phyloP scores from a whole-genome alignment of 2,113 vertebrate genomes.

The Tachysurus vachellii region DNA sequence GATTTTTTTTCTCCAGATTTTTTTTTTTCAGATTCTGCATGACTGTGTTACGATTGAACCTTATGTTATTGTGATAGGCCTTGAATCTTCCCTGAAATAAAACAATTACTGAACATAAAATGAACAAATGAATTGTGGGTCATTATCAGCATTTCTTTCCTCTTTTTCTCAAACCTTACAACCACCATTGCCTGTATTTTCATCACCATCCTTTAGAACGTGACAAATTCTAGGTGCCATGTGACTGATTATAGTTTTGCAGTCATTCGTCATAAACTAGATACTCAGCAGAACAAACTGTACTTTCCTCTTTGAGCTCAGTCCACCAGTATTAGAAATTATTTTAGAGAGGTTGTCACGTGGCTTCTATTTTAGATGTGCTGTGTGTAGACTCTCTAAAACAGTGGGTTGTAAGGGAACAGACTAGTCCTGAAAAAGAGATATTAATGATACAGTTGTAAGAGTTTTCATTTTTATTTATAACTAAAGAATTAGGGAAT shows the following conservation, averaged over 20 bases:
- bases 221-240: conserved; percentile 90
- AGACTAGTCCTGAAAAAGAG: neutral
- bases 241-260: conserved; percentile 93
- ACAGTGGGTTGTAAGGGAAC: neutral
- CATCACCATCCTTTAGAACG: conserved; percentile 81
- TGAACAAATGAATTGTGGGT: neutral
- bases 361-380: conserved; percentile 85
- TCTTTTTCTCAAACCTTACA: conserved; percentile 33
- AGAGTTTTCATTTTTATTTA: neutral
- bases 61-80: neutral
- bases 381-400: conserved; percentile 20
- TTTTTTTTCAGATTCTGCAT: neutral
- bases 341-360: conserved; percentile 94
- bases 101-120: neutral
- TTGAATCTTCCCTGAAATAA: neutral
- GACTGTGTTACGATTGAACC: neutral
- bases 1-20: too few species aligned
- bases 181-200: conserved; percentile 71
- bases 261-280: conserved; percentile 87
- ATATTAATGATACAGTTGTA: neutral
- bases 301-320: conserved; percentile 87
- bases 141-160: neutral
- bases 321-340: conserved; percentile 98
- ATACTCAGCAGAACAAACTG: conserved; percentile 92
- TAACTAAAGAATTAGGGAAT: neutral